Base-by-base conservation (phyloP, 2,888 invertebrate species). In the Conops quadrifasciatus region DNA sequence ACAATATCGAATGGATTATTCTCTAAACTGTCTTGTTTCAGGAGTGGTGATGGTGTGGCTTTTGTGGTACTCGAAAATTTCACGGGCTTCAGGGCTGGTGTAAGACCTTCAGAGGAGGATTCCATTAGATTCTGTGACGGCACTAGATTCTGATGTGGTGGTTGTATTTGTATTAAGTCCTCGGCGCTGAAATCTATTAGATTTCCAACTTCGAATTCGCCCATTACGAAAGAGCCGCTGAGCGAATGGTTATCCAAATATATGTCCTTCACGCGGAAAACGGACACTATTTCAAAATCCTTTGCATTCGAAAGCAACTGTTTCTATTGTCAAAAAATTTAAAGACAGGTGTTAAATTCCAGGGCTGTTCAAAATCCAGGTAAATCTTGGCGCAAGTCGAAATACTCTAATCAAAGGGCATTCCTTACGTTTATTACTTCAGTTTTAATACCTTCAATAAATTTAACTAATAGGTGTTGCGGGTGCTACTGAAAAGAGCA, bases 1-100 rank as follows among this genome's bases (percentile, higher is more conserved):
- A 74, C 72, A 16, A 67, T 70, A 69, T 81, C 81, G 70, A 81
- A 81, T 1, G 80, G 80, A 73, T 81, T 80, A 59, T 80, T 80
- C 28, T 77, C 81, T 1, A 80, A 62, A 65, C 78, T 79, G 15
- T 77, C 76, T 45, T 74, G 72, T 13, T 73, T 72, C 4, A 64
- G 43, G 28, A 51, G 58, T 15, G 15, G 56, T 11, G 71, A 28
- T 16, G 70, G 28, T 16, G 71, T 43, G 1, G 70, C 9, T 2
- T 43, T 30, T 43, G 24, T 9, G 45, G 19, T 13, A 64, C 43
- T 1, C 45, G n/a, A 43, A 16, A 24, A 16, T 36, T 49, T 51
- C 28, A 62, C n/a, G 9, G 19, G 9, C n/a, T 13, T 36, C 9
- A 19, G 21, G 3, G 51, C 30, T 16, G 45, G 2, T 4, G 49